Evolutionary conservation across 2,113 vertebrate genomes (phyloP).

Genomic region (Sprattus sprattus): DNA sequence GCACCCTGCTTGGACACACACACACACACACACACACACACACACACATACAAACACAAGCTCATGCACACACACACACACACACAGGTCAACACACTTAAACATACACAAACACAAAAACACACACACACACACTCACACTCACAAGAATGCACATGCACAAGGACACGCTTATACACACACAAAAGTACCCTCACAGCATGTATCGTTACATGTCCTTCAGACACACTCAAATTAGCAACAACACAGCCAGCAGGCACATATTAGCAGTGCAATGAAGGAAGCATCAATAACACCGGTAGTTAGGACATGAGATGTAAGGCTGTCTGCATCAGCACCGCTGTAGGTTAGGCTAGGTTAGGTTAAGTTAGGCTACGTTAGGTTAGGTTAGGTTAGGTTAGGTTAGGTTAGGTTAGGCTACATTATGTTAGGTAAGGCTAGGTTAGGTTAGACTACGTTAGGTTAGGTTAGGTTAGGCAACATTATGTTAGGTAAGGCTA

Average conservation of each 20-base stretch:
- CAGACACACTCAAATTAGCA: background rate
- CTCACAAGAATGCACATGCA: background rate
- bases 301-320: background rate
- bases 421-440: no score
- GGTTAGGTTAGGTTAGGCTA: no score
- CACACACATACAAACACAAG: background rate
- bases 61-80: background rate
- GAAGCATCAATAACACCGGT: background rate
- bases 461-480: no score
- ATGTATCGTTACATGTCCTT: background rate
- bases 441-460: no score
- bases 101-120: background rate
- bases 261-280: background rate
- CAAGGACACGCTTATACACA: background rate
- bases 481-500: no score
- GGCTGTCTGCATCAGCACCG: background rate
- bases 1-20: slow-evolving; percentile 30
- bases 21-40: background rate
- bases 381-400: no score
- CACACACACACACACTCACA: background rate
- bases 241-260: background rate
- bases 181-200: background rate
- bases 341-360: no score
- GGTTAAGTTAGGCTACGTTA: no score
- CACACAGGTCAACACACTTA: background rate